phyloP scores from a whole-genome alignment of 2,797 vertebrate species.

The Sebastiscus tertius region DNA sequence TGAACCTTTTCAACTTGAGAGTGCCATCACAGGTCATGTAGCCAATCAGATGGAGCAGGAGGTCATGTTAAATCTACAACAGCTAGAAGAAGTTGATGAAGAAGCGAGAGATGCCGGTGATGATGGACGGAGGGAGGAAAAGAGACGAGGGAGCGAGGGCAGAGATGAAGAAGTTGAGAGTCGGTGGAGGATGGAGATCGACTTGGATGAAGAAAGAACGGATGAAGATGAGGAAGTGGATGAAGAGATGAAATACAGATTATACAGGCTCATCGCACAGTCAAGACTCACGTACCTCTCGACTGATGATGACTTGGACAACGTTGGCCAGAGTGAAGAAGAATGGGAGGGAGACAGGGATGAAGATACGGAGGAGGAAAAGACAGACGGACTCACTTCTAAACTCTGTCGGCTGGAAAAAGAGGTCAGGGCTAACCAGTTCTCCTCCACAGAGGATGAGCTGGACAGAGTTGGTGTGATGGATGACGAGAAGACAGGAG shows the following conservation, averaged over 20 bases:
- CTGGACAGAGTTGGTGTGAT: slow-evolving; percentile 55
- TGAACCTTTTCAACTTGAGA: slow-evolving; percentile 35
- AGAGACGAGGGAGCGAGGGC: neutral
- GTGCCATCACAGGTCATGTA: slow-evolving; percentile 15
- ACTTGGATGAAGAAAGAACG: slow-evolving; percentile 31
- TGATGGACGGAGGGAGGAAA: neutral
- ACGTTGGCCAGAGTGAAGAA: slow-evolving; percentile 34
- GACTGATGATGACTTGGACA: slow-evolving; percentile 59
- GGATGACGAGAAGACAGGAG: slow-evolving; percentile 12
- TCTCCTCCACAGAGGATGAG: slow-evolving; percentile 81
- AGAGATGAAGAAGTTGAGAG: slow-evolving; percentile 7
- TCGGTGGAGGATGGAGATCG: slow-evolving; percentile 23
- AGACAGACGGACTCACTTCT: slow-evolving; percentile 35
- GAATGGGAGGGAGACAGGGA: slow-evolving; percentile 29
- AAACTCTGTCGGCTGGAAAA: slow-evolving; percentile 65
- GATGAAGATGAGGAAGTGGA: slow-evolving; percentile 14
- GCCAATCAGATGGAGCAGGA: slow-evolving; percentile 36
- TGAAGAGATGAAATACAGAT: slow-evolving; percentile 44
- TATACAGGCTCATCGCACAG: slow-evolving; percentile 61
- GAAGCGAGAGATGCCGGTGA: neutral
- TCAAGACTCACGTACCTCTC: slow-evolving; percentile 66
- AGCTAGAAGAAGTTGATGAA: neutral
- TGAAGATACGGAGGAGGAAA: slow-evolving; percentile 19
- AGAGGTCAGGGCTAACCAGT: slow-evolving; percentile 53
- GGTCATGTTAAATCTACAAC: slow-evolving; percentile 36